phyloP scores from a whole-genome alignment of 2,888 invertebrate genomes.

The Congeria kusceri region DNA sequence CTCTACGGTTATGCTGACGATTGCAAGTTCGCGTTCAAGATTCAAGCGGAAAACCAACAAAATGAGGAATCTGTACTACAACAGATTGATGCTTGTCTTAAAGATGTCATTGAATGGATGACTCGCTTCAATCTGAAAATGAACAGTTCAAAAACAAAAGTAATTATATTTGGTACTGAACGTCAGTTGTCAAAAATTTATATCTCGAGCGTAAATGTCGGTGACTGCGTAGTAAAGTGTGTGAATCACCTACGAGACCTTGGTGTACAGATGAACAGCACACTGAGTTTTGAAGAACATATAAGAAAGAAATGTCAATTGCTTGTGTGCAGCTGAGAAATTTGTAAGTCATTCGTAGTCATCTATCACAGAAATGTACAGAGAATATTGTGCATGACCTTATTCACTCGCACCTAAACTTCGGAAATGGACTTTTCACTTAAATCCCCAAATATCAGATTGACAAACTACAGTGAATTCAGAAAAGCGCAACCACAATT shows the following conservation, averaged over 20 bases:
- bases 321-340: constrained; percentile 9
- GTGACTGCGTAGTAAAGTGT: constrained; percentile 19
- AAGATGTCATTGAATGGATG: constrained; percentile 45
- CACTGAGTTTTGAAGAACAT: too few species aligned
- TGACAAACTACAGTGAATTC: constrained; percentile 23
- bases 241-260: constrained; percentile 30
- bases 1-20: constrained; percentile 43
- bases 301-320: constrained; percentile 33
- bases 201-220: constrained; percentile 22
- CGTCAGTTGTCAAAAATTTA: constrained; percentile 37
- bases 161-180: constrained; percentile 42
- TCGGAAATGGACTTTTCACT: constrained; percentile 22
- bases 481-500: constrained; percentile 19
- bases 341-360: constrained; percentile 16
- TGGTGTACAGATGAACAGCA: neutral
- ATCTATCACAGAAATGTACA: constrained; percentile 17
- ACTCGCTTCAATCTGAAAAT: constrained; percentile 39
- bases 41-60: constrained; percentile 28
- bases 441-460: constrained; percentile 9
- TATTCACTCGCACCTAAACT: constrained; percentile 20
- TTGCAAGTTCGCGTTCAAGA: too few species aligned
- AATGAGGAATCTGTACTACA: constrained; percentile 19
- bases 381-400: constrained; percentile 28
- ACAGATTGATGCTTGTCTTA: constrained; percentile 29
- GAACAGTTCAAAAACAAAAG: constrained; percentile 37